Evolutionary conservation across 2,797 vertebrate genomes (phyloP).

Genomic region (Miichthys miiuy): DNA sequence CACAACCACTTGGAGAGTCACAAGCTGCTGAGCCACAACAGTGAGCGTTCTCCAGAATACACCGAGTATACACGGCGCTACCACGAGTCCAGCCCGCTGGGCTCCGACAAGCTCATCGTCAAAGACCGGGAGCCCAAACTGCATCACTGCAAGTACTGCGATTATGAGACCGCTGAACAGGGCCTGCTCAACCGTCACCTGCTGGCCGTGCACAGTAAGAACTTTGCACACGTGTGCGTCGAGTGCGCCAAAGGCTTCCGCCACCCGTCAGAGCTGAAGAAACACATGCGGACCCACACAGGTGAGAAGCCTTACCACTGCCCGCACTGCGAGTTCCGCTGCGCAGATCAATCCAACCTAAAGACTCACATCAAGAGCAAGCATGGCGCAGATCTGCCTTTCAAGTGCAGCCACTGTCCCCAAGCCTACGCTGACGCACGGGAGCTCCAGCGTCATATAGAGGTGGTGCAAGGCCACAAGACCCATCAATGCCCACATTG

Average conservation of each 20-base stretch:
- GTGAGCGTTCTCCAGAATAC: conserved; percentile 92
- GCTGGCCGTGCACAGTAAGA: conserved; percentile 98
- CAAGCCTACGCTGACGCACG: conserved; percentile 93
- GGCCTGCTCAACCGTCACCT: conserved; percentile 97
- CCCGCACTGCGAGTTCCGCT: conserved; percentile 96
- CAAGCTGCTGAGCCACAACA: conserved; percentile 96
- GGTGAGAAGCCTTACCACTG: conserved; percentile 98
- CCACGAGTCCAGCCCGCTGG: conserved; percentile 95
- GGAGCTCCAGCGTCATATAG: conserved; percentile 93
- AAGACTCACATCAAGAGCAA: conserved; percentile 99
- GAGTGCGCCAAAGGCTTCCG: conserved; percentile 99
- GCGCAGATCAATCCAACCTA: conserved; percentile 97
- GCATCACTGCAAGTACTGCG: conserved; percentile 98
- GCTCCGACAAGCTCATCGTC: conserved; percentile 96
- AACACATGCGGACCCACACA: conserved; percentile 98
- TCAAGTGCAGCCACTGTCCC: conserved; percentile 96
- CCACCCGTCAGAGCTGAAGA: conserved; percentile 97
- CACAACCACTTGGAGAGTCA: conserved; percentile 99
- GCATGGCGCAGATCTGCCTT: conserved; percentile 94
- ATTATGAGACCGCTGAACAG: conserved; percentile 97
- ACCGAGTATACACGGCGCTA: conserved; percentile 96
- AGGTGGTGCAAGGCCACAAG: conserved; percentile 96
- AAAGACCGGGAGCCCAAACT: conserved; percentile 95
- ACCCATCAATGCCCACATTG: conserved; percentile 98
- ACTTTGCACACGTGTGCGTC: conserved; percentile 99